Conservation (phyloP, 2,888 invertebrate species). For the Eledona agricola region DNA sequence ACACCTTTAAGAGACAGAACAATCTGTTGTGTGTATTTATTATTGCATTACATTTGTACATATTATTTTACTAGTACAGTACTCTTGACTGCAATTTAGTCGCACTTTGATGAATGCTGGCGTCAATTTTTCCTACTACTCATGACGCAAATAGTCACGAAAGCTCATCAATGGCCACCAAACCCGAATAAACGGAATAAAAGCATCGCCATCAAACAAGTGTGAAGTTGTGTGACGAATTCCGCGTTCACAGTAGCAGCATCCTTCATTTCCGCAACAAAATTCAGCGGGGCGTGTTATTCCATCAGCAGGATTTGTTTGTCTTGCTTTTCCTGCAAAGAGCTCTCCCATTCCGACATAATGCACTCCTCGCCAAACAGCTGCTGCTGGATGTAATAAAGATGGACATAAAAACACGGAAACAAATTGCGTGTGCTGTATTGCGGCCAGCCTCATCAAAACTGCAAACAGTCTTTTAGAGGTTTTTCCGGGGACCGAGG, state of each 20-base stretch:
- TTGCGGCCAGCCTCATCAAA: slow-evolving; percentile 47
- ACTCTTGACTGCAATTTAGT: too few species aligned
- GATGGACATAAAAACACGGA: slow-evolving; percentile 52
- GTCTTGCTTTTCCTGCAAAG: slow-evolving; percentile 29
- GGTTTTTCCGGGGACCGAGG: slow-evolving; percentile 37
- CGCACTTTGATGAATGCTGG: too few species aligned
- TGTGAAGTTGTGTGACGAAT: slow-evolving; percentile 30
- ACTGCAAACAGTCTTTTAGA: slow-evolving; percentile 44
- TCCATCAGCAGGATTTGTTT: slow-evolving; percentile 36
- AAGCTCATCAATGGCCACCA: background rate
- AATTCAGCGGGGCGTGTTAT: slow-evolving; percentile 37
- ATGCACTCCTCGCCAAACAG: slow-evolving; percentile 41
- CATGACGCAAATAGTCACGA: background rate
- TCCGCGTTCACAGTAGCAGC: slow-evolving; percentile 31
- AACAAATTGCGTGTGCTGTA: slow-evolving; percentile 49
- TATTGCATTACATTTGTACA: too few species aligned
- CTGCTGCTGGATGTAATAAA: slow-evolving; percentile 52
- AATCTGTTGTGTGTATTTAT: too few species aligned
- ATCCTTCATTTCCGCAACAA: slow-evolving; percentile 34
- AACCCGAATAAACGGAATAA: slow-evolving; percentile 29
- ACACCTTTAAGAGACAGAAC: too few species aligned
- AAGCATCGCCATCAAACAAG: slow-evolving; percentile 34
- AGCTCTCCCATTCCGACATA: slow-evolving; percentile 28
- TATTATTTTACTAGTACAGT: too few species aligned
- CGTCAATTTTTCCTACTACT: too few species aligned